Conservation (phyloP, 1,140 invertebrate genomes). For the Caenorhabditis remanei region DNA sequence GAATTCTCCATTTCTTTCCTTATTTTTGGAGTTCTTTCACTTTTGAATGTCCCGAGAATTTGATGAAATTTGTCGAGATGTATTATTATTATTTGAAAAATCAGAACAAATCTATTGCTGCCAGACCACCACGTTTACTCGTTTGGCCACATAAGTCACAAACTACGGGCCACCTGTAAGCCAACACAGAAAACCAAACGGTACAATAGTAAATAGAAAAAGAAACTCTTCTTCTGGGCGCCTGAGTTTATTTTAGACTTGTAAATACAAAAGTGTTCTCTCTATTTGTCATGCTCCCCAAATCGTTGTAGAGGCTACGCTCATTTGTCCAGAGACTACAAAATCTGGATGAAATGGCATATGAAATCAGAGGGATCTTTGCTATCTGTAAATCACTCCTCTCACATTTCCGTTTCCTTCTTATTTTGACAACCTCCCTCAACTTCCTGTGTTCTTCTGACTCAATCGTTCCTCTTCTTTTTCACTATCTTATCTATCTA, state of each 20-base stretch:
- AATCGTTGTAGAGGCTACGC: background rate
- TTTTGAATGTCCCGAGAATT: too few species aligned
- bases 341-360: background rate
- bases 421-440: conserved; percentile 34
- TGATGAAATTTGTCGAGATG: too few species aligned
- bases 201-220: conserved; percentile 45
- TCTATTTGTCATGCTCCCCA: conserved; percentile 33
- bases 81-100: too few species aligned
- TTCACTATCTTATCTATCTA: background rate
- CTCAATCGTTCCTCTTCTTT: background rate
- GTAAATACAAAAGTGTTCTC: conserved; percentile 48
- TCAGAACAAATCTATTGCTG: too few species aligned
- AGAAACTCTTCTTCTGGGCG: conserved; percentile 41
- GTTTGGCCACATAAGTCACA: conserved; percentile 29
- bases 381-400: background rate
- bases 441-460: background rate
- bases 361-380: background rate
- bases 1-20: too few species aligned
- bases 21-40: too few species aligned
- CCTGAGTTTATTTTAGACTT: conserved; percentile 53
- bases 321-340: conserved; percentile 36
- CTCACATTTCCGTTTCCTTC: background rate
- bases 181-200: conserved; percentile 37
- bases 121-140: too few species aligned
- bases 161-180: conserved; percentile 5